Percentiles rank a stretch among this genome's conserved stretches.
Evolutionary conservation across 2,113 vertebrate species (phyloP).

Genomic region (Potamarius usumacintae): DNA sequence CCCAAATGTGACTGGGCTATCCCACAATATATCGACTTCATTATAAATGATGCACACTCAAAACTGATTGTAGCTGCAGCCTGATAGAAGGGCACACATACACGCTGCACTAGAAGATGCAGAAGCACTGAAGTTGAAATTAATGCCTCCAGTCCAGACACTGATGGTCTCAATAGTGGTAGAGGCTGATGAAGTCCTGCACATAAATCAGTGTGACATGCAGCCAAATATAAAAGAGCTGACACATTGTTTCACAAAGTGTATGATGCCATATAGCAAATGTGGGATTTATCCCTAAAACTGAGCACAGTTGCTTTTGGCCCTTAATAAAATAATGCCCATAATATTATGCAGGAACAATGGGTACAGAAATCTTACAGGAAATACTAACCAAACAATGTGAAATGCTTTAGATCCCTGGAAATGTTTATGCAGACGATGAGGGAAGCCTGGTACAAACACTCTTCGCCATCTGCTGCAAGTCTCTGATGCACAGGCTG

Average conservation of each 20-base stretch:
- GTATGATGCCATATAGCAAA: not conserved
- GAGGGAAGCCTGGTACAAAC: not conserved
- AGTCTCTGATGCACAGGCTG: not conserved
- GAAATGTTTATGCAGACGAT: not conserved
- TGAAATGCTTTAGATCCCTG: not conserved
- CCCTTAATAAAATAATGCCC: not conserved
- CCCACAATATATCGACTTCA: not conserved
- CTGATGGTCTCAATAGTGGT: not conserved
- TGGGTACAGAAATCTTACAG: not conserved
- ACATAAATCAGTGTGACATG: constrained; percentile 5
- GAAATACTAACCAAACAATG: not conserved
- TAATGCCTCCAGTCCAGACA: constrained; percentile 3
- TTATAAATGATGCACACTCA: not conserved
- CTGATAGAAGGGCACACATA: no score
- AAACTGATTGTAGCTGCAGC: not conserved
- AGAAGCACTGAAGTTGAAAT: constrained; percentile 3
- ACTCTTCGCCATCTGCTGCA: not conserved
- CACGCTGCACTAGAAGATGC: not conserved
- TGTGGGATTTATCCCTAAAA: not conserved
- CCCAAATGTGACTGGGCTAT: not conserved
- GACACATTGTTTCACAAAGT: not conserved
- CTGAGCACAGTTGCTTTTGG: not conserved
- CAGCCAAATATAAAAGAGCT: not conserved
- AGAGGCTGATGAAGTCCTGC: not conserved
- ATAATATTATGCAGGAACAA: not conserved